phyloP scores from a whole-genome alignment of 2,113 vertebrate species.

The Pungitius pungitius region DNA sequence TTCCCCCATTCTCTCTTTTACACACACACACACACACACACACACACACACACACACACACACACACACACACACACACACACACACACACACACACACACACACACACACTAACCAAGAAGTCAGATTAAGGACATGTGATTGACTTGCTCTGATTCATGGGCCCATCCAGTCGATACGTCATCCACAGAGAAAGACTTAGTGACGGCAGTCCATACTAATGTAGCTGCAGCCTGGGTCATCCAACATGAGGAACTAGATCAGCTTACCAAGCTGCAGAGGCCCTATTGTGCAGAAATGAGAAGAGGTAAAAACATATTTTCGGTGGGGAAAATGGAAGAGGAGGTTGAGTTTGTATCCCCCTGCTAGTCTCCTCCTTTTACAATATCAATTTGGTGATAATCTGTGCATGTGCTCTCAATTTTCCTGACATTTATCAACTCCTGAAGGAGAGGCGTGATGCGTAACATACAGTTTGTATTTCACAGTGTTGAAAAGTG shows the following conservation, averaged over 20 bases:
- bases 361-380: no score
- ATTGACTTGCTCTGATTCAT: slow-evolving; percentile 62
- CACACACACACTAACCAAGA: background rate
- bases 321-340: slow-evolving; percentile 13
- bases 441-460: slow-evolving; percentile 22
- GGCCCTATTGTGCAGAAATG: slow-evolving; percentile 16
- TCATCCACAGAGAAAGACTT: slow-evolving; percentile 54
- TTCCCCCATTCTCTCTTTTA: background rate
- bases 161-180: slow-evolving; percentile 58
- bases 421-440: background rate
- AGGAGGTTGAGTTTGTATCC: background rate
- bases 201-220: slow-evolving; percentile 31
- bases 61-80: background rate
- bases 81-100: background rate
- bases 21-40: background rate
- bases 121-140: slow-evolving; percentile 38
- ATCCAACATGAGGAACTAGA: slow-evolving; percentile 23
- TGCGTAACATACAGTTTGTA: background rate
- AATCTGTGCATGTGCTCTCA: background rate
- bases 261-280: slow-evolving; percentile 39
- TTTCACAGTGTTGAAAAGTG: slow-evolving; percentile 18
- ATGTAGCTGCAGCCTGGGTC: slow-evolving; percentile 17
- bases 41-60: slow-evolving; percentile 2
- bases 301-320: slow-evolving; percentile 7
- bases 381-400: background rate